Evolutionary conservation across 1,140 invertebrate genomes (phyloP).

Genomic region (Drosophila simulans): DNA sequence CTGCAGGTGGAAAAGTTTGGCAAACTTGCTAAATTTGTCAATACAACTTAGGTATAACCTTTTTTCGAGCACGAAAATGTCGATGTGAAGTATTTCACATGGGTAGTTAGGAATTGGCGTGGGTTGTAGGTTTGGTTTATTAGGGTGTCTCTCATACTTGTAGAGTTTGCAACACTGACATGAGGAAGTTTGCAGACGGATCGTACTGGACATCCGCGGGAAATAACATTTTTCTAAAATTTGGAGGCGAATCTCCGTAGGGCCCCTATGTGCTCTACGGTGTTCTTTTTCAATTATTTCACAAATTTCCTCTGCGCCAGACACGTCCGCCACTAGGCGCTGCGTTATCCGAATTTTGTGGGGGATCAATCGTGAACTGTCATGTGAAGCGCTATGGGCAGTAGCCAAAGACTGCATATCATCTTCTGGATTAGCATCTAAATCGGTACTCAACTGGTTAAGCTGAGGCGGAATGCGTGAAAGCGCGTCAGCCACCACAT

Average conservation of each 20-base stretch:
- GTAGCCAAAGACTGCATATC: too few relatives aligned
- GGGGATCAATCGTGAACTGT: too few relatives aligned
- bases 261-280: background rate
- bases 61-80: background rate
- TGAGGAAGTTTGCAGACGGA: background rate
- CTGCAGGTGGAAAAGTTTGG: conserved; percentile 1
- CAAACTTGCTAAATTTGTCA: conserved; percentile 3
- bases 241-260: background rate
- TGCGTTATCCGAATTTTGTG: too few relatives aligned
- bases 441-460: too few relatives aligned
- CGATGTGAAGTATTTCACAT: background rate
- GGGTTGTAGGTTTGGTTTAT: background rate
- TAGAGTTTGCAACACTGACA: background rate
- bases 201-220: background rate
- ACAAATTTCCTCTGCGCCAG: background rate
- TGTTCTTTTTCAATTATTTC: background rate
- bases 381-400: too few relatives aligned
- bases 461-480: background rate
- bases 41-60: background rate
- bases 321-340: background rate
- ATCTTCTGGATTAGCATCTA: too few relatives aligned
- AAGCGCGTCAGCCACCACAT: conserved; percentile 38
- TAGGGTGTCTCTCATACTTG: background rate
- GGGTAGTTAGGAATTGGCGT: background rate
- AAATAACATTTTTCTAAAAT: background rate